These are phyloP conservation scores for Philypnodon macrostomus DNA, from an alignment of 2,797 vertebrate genomes.

Conservation along the genomic window DNA sequence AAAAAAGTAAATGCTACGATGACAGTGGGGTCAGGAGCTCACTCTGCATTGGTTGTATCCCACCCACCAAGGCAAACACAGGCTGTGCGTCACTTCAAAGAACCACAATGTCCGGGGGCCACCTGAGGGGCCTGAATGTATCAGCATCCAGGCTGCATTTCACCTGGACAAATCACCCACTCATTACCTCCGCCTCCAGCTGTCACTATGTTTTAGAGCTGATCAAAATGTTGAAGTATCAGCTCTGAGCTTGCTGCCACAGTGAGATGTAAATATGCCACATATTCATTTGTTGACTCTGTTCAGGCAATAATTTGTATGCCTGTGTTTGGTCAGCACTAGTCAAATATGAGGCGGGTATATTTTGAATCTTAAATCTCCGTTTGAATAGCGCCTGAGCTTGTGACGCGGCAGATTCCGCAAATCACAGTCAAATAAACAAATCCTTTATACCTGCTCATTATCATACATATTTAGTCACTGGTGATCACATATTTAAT, in stretches of 20 bases:
- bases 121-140: slow-evolving; percentile 36
- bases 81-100: slow-evolving; percentile 62
- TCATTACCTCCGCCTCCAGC: slow-evolving; percentile 18
- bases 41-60: slow-evolving; percentile 66
- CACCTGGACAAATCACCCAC: slow-evolving; percentile 43
- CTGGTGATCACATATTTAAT: slow-evolving; percentile 60
- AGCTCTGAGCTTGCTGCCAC: slow-evolving; percentile 28
- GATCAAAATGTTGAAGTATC: slow-evolving; percentile 20
- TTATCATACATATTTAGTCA: slow-evolving; percentile 60
- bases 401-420: slow-evolving; percentile 46
- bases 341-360: slow-evolving; percentile 73
- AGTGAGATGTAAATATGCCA: slow-evolving; percentile 53
- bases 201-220: slow-evolving; percentile 21
- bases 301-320: slow-evolving; percentile 62
- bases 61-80: slow-evolving; percentile 61
- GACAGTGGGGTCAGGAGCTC: slow-evolving; percentile 33
- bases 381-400: slow-evolving; percentile 53
- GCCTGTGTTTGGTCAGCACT: slow-evolving; percentile 62
- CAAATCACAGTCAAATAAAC: slow-evolving; percentile 58
- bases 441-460: slow-evolving; percentile 55
- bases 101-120: slow-evolving; percentile 28
- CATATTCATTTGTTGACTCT: slow-evolving; percentile 67
- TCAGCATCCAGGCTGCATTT: slow-evolving; percentile 37
- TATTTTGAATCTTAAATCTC: slow-evolving; percentile 69
- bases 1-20: too few relatives aligned